These are phyloP conservation scores for Magallana gigas DNA, from an alignment of 1,140 invertebrate species.

Conservation along the genomic window DNA sequence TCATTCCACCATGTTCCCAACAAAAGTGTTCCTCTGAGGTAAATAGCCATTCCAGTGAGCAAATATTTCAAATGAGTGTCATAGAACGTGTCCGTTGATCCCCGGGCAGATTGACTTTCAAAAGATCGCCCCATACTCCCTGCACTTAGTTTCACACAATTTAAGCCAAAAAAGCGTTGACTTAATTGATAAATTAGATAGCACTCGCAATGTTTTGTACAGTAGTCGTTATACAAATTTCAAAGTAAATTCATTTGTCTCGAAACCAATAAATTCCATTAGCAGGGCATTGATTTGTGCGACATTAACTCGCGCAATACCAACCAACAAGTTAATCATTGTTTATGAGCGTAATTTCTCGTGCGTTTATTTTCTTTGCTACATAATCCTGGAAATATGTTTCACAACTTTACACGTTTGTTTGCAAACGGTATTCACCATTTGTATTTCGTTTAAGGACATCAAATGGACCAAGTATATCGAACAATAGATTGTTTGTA, in stretches of 20 bases:
- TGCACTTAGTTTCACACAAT: neutral
- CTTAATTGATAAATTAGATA: slow-evolving; percentile 26
- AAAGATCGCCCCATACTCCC: slow-evolving; percentile 1
- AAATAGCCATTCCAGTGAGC: neutral
- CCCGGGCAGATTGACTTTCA: slow-evolving; percentile 9
- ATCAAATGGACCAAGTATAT: neutral
- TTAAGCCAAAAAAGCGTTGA: neutral
- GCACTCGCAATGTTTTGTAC: slow-evolving; percentile 1
- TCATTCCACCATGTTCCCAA: neutral
- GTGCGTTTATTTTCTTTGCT: slow-evolving; percentile 10
- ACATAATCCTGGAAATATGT: slow-evolving; percentile 5
- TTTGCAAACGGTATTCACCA: neutral
- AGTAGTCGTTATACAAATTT: slow-evolving; percentile 22
- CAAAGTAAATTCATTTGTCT: slow-evolving; percentile 27
- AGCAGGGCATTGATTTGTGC: slow-evolving; percentile 9
- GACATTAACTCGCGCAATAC: neutral
- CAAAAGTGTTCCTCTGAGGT: neutral
- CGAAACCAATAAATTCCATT: slow-evolving; percentile 24
- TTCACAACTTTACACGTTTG: slow-evolving; percentile 1
- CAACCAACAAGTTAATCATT: slow-evolving; percentile 24
- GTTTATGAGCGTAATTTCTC: slow-evolving; percentile 29
- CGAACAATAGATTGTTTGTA: slow-evolving; percentile 1
- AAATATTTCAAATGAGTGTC: slow-evolving; percentile 24
- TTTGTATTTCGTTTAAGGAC: neutral
- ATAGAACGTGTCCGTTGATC: neutral